A percentile compares a stretch with the other conserved stretches of the same genome.
phyloP scores from a whole-genome alignment of 2,888 invertebrate genomes.

The Trichacis sp. region DNA sequence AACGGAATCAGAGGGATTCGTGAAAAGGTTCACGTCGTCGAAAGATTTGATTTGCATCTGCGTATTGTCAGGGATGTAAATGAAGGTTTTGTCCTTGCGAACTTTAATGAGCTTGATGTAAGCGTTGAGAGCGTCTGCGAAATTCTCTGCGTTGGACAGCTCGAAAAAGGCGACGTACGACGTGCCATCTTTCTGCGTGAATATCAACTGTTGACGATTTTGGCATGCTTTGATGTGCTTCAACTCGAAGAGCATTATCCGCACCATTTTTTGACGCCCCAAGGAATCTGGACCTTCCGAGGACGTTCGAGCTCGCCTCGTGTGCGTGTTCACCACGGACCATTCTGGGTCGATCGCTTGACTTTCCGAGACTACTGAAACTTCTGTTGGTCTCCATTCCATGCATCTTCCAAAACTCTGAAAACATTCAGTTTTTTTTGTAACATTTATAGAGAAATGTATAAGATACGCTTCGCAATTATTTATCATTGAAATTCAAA shows the following conservation, averaged over 20 bases:
- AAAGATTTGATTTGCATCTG: conserved; percentile 84
- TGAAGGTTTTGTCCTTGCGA: conserved; percentile 79
- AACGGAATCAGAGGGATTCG: conserved; percentile 75
- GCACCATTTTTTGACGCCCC: conserved; percentile 70
- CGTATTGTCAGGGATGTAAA: conserved; percentile 75
- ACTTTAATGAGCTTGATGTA: conserved; percentile 77
- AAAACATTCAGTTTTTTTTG: too few species aligned
- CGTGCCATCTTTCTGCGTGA: conserved; percentile 79
- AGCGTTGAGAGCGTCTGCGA: conserved; percentile 76
- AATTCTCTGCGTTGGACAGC: conserved; percentile 85
- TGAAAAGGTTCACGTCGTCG: conserved; percentile 86
- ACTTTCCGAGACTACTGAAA: conserved; percentile 81
- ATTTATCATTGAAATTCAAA: too few species aligned
- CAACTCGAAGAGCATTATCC: conserved; percentile 75
- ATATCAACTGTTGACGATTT: conserved; percentile 72
- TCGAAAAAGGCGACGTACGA: conserved; percentile 86
- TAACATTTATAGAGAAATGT: too few species aligned
- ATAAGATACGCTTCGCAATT: too few species aligned
- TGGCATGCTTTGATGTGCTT: conserved; percentile 75
- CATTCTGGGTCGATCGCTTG: conserved; percentile 82
- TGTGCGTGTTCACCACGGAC: conserved; percentile 85
- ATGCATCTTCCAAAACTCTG: conserved; percentile 75
- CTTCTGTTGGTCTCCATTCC: conserved; percentile 87
- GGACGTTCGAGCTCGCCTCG: conserved; percentile 74
- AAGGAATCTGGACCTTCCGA: conserved; percentile 65